Evolutionary conservation across 2,797 vertebrate genomes (phyloP), one percentile per base, ranked within the genome.

Genomic region (Helarctos malayanus): DNA sequence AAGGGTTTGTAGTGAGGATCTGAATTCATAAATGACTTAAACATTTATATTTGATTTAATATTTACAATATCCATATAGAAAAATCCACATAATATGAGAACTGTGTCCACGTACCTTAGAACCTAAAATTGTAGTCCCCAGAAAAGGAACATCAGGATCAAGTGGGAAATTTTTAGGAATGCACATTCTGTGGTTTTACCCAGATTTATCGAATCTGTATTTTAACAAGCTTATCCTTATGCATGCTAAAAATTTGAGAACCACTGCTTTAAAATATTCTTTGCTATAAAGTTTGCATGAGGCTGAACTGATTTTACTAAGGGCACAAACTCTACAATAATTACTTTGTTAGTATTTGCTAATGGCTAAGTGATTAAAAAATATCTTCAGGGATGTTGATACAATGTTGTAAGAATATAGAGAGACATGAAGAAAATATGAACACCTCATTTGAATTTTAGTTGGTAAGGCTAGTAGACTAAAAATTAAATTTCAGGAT

Each of bases 401-500:
- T 73, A 32, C 5, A 84, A 5, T 81, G 1, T 65, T 61, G 29
- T 84, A 61, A 65, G 63, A 68, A 85, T 76, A 19, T 45, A 56
- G 25, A 89, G 4, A 78, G 82, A 85, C 13, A 41, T 6, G 5
- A 83, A 85, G 63, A 79, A 90, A 71, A 76, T 89, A 71, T 25
- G 8, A 79, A 76, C 57, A 23, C 2, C 49, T 90, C 23, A 79
- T 63, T 86, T 95, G 93, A 71, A 54, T 69, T 85, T 88, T 15
- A 49, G 7, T 56, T 95, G 25, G 7, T 59, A 83, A 78, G 6
- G 25, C 12, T 92, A 29, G 29, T n/a, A 78, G n/a, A 68, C 4
- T 90, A 32, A 80, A 94, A 88, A 89, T 41, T 90, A 5, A 59
- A 75, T 94, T 79, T 65, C 19, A 81, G 19, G 25, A 59, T 71